Evolutionary conservation across 2,888 invertebrate genomes (phyloP), one percentile per base, ranked within the genome.

Genomic region (Drosophila maculinotata): DNA sequence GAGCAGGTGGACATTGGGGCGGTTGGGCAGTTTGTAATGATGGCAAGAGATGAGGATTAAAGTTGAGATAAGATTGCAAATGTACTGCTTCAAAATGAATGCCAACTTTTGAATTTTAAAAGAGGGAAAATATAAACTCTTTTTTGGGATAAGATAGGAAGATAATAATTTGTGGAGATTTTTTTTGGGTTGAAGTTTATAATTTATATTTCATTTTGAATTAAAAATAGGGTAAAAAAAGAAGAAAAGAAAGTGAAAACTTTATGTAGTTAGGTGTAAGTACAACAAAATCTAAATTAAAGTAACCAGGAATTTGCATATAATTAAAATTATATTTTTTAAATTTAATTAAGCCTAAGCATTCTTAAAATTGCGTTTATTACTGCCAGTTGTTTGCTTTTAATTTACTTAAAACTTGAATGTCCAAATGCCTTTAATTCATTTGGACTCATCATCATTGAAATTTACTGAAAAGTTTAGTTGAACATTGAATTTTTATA

Each of bases 1-100:
- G 2, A 20, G 17, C 59, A 35, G 48, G 7, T 45, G 39, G 33
- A 28, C 36, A 58, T 15, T 30, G 3, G 8, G 14, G 31, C 28
- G 26, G 54, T 28, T 53, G 45, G 66, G 9, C 45, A 49, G 62
- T 23, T 33, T 48, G 44, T 44, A 59, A 59, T 56, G 17, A 51
- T 44, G 63, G 39, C 44, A 41, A n/a, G 47, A 7, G 51, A 44
- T 41, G 39, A 12, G 31, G 8, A 17, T 53, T 35, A 17, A 42
- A 42, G 31, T 30, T 17, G 3, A 12, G n/a, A 33, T 14, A 56
- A 31, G 36, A 14, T 25, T 5, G 12, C 42, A 26, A 14, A 33
- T 42, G 23, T 62, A 23, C 7, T 14, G 36, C 59, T 26, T 38
- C 9, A 31, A 38, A 38, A 45, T 30, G 47, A n/a, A 3, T 30